A percentile compares a stretch with the other conserved stretches of the same genome.
phyloP scores from a whole-genome alignment of 1,140 invertebrate genomes.

The Onthophagus taurus region DNA sequence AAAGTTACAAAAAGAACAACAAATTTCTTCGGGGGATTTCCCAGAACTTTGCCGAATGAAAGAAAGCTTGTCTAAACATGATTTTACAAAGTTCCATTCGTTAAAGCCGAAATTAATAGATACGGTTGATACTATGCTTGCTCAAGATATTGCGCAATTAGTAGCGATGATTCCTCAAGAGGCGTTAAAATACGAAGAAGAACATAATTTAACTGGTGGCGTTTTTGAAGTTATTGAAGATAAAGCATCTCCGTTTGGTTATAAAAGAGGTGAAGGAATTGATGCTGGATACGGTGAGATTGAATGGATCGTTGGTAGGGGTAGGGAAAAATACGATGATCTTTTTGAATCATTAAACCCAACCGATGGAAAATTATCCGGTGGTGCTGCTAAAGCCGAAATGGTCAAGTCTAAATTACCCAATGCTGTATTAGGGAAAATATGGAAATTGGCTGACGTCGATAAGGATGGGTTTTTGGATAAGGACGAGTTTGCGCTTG shows the following conservation, averaged over 20 bases:
- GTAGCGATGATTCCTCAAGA: constrained; percentile 65
- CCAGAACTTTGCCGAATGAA: constrained; percentile 74
- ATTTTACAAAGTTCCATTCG: constrained; percentile 66
- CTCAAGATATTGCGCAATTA: constrained; percentile 61
- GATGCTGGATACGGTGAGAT: constrained; percentile 90
- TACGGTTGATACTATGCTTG: constrained; percentile 64
- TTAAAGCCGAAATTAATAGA: constrained; percentile 61
- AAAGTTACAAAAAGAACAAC: constrained; percentile 56
- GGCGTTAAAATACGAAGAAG: constrained; percentile 28
- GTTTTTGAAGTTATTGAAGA: constrained; percentile 84
- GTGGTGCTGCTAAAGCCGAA: constrained; percentile 76
- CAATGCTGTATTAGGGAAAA: constrained; percentile 91
- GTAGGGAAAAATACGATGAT: constrained; percentile 76
- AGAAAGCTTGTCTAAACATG: constrained; percentile 57
- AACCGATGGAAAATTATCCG: constrained; percentile 87
- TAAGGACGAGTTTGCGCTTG: constrained; percentile 94
- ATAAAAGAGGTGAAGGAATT: constrained; percentile 90
- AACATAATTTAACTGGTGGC: constrained; percentile 51
- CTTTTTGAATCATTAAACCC: constrained; percentile 79
- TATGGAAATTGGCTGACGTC: constrained; percentile 95
- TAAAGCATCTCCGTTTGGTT: constrained; percentile 87
- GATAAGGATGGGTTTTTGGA: constrained; percentile 95
- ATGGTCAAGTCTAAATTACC: constrained; percentile 98
- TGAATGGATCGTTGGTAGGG: constrained; percentile 93
- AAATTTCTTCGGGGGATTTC: constrained; percentile 68